Base-by-base conservation (phyloP, 2,113 vertebrate genomes). In the Calidris pugnax region DNA sequence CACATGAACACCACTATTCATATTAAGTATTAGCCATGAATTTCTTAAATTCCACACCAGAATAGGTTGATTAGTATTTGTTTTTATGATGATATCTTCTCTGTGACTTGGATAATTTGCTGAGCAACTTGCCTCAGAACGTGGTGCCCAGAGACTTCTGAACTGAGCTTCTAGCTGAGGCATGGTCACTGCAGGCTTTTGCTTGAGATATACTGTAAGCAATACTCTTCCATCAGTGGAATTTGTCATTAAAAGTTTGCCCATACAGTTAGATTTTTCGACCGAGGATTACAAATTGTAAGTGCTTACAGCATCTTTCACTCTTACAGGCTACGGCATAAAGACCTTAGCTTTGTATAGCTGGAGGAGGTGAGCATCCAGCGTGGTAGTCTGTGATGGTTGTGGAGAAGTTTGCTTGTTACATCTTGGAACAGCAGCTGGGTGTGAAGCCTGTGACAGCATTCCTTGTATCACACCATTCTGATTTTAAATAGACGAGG, bases 1-100 rank as follows among this genome's bases (percentile, higher is more conserved):
- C 67, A 19, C 6, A 5, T 0, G 10, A 43, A 20, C 35, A 48
- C n/a, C 45, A 9, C 32, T 41, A 3, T 45, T 84, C 4, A 0
- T 8, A 14, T 5, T 14, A 12, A 24, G 16, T 13, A 24, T 39
- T 53, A 83, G 62, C 30, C 27, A 8, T 79, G 64, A 1, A 15
- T 74, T 84, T 59, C 12, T 26, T 6, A 48, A 43, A 32, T 64
- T 50, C 32, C 13, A 5, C 21, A 14, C 66, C 32, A 50, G 47
- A 57, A 32, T 17, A 56, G 22, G 30, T 66, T 1, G 2, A 57
- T 26, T 37, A 62, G 14, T 26, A 37, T 62, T 62, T 33, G 0
- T 75, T 85, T 81, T 74, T 56, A 3, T 39, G 45, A 12, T 24
- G 6, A 0, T 45, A 10, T 2, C 59, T 60, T 85, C 33, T 60